phyloP scores from a whole-genome alignment of 2,797 vertebrate species.

The Streptopelia turtur region DNA sequence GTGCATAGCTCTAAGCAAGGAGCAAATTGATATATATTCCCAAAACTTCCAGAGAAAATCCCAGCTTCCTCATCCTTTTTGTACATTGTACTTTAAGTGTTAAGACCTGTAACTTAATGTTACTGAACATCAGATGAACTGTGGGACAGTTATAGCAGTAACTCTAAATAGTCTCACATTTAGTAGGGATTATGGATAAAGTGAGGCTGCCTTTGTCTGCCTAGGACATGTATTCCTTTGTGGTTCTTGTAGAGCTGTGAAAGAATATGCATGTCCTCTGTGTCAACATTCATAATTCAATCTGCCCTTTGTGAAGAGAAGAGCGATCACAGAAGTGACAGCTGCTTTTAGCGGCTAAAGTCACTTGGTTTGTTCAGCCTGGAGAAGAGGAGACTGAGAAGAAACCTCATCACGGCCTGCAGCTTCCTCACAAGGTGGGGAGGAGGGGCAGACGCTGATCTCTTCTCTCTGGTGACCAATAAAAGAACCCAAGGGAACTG shows the following conservation, averaged over 20 bases:
- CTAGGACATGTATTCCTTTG: background rate
- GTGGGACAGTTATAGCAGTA: background rate
- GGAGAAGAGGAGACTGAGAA: too few relatives aligned
- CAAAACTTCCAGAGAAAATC: background rate
- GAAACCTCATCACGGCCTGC: too few relatives aligned
- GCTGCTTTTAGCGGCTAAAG: too few relatives aligned
- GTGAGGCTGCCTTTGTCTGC: background rate
- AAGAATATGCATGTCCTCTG: fast-evolving
- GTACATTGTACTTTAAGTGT: background rate
- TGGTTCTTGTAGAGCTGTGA: background rate
- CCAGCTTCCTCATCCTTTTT: background rate
- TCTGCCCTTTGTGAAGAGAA: background rate
- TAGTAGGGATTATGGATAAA: background rate
- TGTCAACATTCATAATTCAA: background rate
- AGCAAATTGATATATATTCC: background rate
- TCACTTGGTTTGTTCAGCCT: too few relatives aligned
- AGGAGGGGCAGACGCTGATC: too few relatives aligned
- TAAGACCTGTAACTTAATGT: background rate
- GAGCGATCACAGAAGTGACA: background rate
- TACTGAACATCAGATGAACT: background rate
- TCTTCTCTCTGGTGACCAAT: too few relatives aligned
- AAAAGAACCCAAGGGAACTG: too few relatives aligned
- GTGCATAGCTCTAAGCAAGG: background rate
- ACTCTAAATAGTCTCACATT: background rate
- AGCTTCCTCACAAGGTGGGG: too few relatives aligned